Percentiles rank a stretch among this genome's conserved stretches.
Conservation (phyloP, 2,113 vertebrate species). For the Corythornis vintsioides region DNA sequence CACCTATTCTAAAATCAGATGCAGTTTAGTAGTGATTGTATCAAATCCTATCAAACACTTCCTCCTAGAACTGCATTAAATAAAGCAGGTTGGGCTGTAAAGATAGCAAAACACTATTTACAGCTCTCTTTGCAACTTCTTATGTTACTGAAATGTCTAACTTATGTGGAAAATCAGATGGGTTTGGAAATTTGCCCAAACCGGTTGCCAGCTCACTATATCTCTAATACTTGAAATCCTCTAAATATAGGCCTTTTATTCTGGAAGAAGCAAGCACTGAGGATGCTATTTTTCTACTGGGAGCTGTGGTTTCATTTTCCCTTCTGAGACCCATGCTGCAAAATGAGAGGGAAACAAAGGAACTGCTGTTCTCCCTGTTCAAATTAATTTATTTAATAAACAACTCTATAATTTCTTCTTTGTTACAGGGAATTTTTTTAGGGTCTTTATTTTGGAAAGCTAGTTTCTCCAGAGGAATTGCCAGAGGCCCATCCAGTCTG, state of each 20-base stretch:
- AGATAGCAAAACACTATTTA: constrained; percentile 33
- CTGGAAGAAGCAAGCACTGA: constrained; percentile 13
- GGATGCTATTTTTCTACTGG: constrained; percentile 10
- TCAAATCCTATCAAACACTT: neutral
- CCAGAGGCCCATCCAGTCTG: neutral
- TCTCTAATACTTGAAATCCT: constrained; percentile 55
- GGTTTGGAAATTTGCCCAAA: constrained; percentile 57
- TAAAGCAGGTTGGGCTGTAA: neutral
- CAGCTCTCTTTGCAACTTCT: constrained; percentile 23
- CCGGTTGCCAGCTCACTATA: constrained; percentile 50
- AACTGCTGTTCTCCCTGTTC: constrained; percentile 52
- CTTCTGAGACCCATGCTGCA: constrained; percentile 23
- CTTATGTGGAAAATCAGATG: constrained; percentile 50
- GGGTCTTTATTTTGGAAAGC: constrained; percentile 38
- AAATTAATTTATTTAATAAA: constrained; percentile 68
- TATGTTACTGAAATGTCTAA: constrained; percentile 37
- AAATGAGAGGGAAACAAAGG: constrained; percentile 34
- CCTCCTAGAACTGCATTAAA: neutral
- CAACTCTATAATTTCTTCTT: constrained; percentile 62
- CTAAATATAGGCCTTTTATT: constrained; percentile 67
- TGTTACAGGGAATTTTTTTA: constrained; percentile 34
- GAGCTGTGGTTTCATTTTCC: constrained; percentile 59
- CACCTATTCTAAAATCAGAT: neutral
- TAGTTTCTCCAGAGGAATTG: constrained; percentile 53
- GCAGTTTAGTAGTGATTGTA: neutral